phyloP scores from a whole-genome alignment of 1,140 invertebrate genomes.

The Lepeophtheirus salmonis region DNA sequence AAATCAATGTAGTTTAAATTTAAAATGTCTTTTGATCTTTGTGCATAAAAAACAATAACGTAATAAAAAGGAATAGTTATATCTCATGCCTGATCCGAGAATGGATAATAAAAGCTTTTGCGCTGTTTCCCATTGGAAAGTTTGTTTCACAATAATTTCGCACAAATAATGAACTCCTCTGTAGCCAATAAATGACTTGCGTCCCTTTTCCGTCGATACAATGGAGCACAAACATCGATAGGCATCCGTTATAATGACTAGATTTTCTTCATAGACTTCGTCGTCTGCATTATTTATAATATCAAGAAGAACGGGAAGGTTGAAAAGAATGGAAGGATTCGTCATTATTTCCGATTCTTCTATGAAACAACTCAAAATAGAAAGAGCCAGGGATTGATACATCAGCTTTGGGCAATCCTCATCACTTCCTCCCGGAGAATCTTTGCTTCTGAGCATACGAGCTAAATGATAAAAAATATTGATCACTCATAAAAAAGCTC shows the following conservation, averaged over 20 bases:
- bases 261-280: slow-evolving; percentile 47
- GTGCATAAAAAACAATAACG: too few species aligned
- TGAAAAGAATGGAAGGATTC: slow-evolving; percentile 55
- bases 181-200: slow-evolving; percentile 26
- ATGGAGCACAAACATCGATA: slow-evolving; percentile 54
- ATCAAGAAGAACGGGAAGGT: slow-evolving; percentile 55
- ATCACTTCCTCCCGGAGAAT: slow-evolving; percentile 45
- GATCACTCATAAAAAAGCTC: too few species aligned
- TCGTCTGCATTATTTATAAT: slow-evolving; percentile 58
- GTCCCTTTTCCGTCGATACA: slow-evolving; percentile 20
- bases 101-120: slow-evolving; percentile 47
- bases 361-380: slow-evolving; percentile 34
- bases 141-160: slow-evolving; percentile 60
- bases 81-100: slow-evolving; percentile 41
- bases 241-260: slow-evolving; percentile 68
- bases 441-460: slow-evolving; percentile 48
- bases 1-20: too few species aligned
- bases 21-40: too few species aligned
- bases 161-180: slow-evolving; percentile 57
- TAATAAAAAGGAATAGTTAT: too few species aligned
- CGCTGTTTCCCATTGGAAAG: slow-evolving; percentile 66
- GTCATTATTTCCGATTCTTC: slow-evolving; percentile 51
- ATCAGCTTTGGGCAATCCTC: slow-evolving; percentile 49
- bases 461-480: too few species aligned
- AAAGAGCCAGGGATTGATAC: slow-evolving; percentile 70